phyloP scores from a whole-genome alignment of 2,888 invertebrate species.

The Drosophila picticornis region DNA sequence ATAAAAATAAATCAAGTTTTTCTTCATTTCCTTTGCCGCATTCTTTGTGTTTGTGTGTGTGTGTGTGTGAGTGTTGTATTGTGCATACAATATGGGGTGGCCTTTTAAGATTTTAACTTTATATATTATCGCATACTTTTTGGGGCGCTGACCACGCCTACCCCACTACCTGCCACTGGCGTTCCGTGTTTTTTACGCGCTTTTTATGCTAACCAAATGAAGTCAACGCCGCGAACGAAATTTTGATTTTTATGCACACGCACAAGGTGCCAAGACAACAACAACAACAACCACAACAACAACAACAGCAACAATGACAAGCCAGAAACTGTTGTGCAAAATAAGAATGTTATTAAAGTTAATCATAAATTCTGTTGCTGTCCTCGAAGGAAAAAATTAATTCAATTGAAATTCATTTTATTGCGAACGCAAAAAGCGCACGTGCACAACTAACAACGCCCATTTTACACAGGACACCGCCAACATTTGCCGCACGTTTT shows the following conservation, averaged over 20 bases:
- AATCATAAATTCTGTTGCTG: conserved; percentile 64
- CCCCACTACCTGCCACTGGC: not conserved
- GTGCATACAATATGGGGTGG: conserved; percentile 57
- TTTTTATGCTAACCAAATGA: conserved; percentile 79
- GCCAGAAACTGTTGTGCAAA: conserved; percentile 9
- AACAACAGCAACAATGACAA: conserved; percentile 27
- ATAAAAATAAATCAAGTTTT: conserved; percentile 80
- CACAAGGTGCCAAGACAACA: conserved; percentile 49
- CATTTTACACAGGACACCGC: not conserved
- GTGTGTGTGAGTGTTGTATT: conserved; percentile 43
- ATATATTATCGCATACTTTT: conserved; percentile 57
- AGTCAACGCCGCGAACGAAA: conserved; percentile 52
- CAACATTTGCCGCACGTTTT: conserved; percentile 66
- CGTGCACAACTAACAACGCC: conserved; percentile 29
- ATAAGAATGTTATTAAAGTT: conserved; percentile 58
- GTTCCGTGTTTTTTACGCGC: conserved; percentile 54
- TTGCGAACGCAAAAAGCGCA: conserved; percentile 61
- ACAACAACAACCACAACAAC: conserved; percentile 21
- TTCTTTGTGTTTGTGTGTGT: conserved; percentile 16
- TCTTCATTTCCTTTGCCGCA: conserved; percentile 75
- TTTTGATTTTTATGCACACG: conserved; percentile 61
- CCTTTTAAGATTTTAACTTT: conserved; percentile 73
- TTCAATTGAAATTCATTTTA: conserved; percentile 75
- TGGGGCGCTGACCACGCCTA: conserved; percentile 54
- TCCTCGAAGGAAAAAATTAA: conserved; percentile 17